Base-by-base conservation (phyloP, 1,140 invertebrate species). In the Drosophila lini region DNA sequence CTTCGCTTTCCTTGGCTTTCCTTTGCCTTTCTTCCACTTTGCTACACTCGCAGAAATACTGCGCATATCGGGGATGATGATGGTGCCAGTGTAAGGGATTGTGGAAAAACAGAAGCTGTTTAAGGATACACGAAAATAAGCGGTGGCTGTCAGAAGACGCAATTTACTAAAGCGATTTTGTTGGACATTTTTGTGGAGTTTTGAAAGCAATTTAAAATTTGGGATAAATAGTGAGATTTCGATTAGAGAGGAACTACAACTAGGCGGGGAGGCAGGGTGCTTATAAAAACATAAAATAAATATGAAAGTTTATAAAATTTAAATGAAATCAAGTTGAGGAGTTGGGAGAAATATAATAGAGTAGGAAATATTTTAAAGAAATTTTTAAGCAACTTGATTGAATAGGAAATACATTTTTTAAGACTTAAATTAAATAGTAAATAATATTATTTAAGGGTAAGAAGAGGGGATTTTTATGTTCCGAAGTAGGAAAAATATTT, bases 21-120 rank as follows among this genome's bases (percentile, higher is more conserved):
- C 69, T 77, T 77, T 44, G 71, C 79, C 56, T 74, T 64, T 10
- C 68, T 42, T 58, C n/a, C 65, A 48, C 65, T 42, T 34, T 36
- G 44, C 53, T 73, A 71, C 69, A 73, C 69, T 73, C 36, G 67
- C 52, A 59, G 22, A 73, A 73, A 70, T 41, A 36, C 42, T 48
- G 41, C 38, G 41, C 28, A 40, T 13, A 3, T 7, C 31, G 28
- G n/a, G 50, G 32, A 22, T 53, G 50, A 34, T n/a, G 36, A 7
- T 11, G 31, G 5, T 11, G n/a, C 3, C 15, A 28, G 40, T 59
- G 55, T 8, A 31, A n/a, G 48, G 36, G 28, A 57, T 65, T 32
- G 22, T 32, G 22, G 19, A 9, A 36, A 25, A 63, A 15, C 36
- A 44, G 40, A 40, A 55, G 47, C 47, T 16, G 38, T 67, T 69